Base-by-base conservation (phyloP, 2,888 invertebrate species). In the Trisateles emortualis region DNA sequence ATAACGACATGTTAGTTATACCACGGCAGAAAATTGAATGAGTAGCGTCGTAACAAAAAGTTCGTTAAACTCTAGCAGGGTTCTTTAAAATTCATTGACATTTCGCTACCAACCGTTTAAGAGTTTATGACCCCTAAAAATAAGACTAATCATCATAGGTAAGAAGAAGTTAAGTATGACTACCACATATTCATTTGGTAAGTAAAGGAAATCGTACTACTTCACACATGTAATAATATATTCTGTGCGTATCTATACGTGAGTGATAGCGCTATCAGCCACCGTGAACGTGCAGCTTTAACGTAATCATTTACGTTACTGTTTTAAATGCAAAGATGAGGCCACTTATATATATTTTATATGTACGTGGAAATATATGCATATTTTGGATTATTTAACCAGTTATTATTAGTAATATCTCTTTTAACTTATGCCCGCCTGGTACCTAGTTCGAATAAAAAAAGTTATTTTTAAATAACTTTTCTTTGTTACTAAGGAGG, bases 1-100 rank as follows among this genome's bases (percentile, higher is more conserved):
- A n/a, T n/a, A n/a, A n/a, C n/a, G n/a, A n/a, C n/a, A n/a, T n/a
- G n/a, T n/a, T n/a, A n/a, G n/a, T n/a, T n/a, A n/a, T n/a, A n/a
- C n/a, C n/a, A n/a, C n/a, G n/a, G n/a, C n/a, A n/a, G n/a, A n/a
- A n/a, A n/a, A n/a, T n/a, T n/a, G n/a, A n/a, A n/a, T n/a, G n/a
- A n/a, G n/a, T n/a, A n/a, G n/a, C 32, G n/a, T 33, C 32, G 11
- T 3, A 13, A 13, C 32, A 33, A 33, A 33, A 6, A 29, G 32
- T 33, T 13, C 32, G 13, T 6, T 13, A 8, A 11, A 13, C 32
- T 11, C 14, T 33, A n/a, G 29, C 29, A 4, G 11, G 17, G 9
- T 45, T 26, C 35, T 45, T 26, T 16, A 26, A 29, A 17, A 45
- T 36, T 29, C 45, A 36, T 45, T n/a, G 45, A 45, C 45, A 16